Conservation (phyloP, 2,888 invertebrate species). For the Callimorpha dominula region DNA sequence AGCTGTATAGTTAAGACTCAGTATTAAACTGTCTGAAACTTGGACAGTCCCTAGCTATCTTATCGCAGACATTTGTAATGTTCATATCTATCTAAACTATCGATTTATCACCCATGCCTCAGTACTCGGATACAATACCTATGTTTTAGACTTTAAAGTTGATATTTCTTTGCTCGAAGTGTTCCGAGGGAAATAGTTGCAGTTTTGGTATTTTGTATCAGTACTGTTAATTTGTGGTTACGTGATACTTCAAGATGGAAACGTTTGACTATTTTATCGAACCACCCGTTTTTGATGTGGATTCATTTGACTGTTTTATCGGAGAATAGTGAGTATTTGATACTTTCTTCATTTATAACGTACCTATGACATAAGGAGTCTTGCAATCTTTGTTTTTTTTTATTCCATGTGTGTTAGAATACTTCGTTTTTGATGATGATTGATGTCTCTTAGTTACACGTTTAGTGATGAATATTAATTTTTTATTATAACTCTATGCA, state of each 20-base stretch:
- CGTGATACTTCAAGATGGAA: slow-evolving; percentile 20
- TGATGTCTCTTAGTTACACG: neutral
- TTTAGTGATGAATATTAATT: neutral
- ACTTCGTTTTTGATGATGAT: neutral
- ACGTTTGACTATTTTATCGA: slow-evolving; percentile 16
- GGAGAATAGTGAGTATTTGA: slow-evolving; percentile 43
- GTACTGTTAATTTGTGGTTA: slow-evolving; percentile 18
- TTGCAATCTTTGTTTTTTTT: neutral
- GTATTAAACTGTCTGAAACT: slow-evolving; percentile 31
- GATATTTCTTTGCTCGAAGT: neutral
- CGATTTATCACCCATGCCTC: slow-evolving; percentile 38
- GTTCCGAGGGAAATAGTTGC: neutral
- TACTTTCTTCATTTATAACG: neutral
- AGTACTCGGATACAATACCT: neutral
- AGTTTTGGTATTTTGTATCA: slow-evolving; percentile 8
- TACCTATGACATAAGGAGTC: neutral
- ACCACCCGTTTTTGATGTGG: slow-evolving; percentile 19
- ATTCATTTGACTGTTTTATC: slow-evolving; percentile 31
- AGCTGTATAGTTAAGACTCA: slow-evolving; percentile 6
- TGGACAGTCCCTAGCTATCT: slow-evolving; percentile 39
- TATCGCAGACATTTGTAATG: slow-evolving; percentile 44
- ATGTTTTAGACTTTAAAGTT: neutral
- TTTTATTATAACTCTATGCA: neutral
- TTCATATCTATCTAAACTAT: slow-evolving; percentile 43
- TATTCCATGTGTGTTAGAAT: neutral